Evolutionary conservation across 2,797 vertebrate species (phyloP), one percentile per base, ranked within the genome.

Genomic region (Tragopan temminckii): DNA sequence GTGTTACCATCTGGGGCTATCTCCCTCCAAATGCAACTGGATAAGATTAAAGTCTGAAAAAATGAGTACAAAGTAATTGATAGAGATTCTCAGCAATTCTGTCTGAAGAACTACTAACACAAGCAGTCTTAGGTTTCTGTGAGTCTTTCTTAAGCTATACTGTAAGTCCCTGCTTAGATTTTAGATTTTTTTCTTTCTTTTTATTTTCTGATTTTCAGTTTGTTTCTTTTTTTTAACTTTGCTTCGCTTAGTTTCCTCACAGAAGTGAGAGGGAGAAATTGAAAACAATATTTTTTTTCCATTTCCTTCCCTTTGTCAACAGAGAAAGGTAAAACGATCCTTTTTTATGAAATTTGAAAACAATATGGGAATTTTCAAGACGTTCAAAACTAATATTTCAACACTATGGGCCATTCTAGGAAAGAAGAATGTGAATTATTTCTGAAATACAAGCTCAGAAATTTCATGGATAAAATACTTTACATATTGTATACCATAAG

Each of bases 321-420:
- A 76, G 45, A 82, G 57, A 53, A 58, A 35, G 16, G n/a, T 48
- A 18, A 46, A 57, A 0, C 3, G 6, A 35, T n/a, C 8, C 1
- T 23, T 1, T 46, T 42, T 62, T 63, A 29, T n/a, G 20, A 88
- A 67, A 1, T 8, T 25, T 67, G 35, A 58, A 83, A 68, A 33
- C 23, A 1, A 3, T 9, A 59, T 75, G 17, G 11, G 3, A 1
- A 48, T 57, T 80, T 78, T 92, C 23, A 43, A 80, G n/a, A 36
- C 38, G 7, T 59, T 91, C 46, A 12, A 61, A 82, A 86, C 3
- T 7, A 88, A 11, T 42, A 11, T 74, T 67, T 85, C 14, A 83
- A 45, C 10, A 57, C 17, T 0, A 1, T 2, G 2, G 6, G 50
- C 12, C 13, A 14, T 66, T 81, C 24, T 13, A 29, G 18, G n/a